These are phyloP conservation scores for Caerostris extrusa DNA, from an alignment of 1,140 invertebrate genomes.

Conservation along the genomic window DNA sequence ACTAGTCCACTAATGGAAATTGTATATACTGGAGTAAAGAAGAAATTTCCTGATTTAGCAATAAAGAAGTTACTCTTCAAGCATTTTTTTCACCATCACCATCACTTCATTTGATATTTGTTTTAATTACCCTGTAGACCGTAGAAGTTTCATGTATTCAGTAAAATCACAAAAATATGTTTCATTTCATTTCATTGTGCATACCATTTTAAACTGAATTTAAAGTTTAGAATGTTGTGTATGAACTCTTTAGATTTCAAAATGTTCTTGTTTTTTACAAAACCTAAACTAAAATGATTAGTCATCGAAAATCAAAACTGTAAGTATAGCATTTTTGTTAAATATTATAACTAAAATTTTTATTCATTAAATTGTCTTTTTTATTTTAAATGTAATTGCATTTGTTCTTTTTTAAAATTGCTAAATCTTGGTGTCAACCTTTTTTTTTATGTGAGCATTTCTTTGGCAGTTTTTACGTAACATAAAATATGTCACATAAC, in stretches of 20 bases:
- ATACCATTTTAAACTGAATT: background rate
- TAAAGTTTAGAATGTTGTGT: background rate
- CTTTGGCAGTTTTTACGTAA: no score
- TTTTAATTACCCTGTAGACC: background rate
- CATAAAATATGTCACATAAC: no score
- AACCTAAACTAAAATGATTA: slow-evolving; percentile 13
- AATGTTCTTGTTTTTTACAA: background rate
- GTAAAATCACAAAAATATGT: background rate
- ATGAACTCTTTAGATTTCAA: background rate
- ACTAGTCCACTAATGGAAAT: slow-evolving; percentile 62
- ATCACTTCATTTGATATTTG: slow-evolving; percentile 51
- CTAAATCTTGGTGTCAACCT: no score
- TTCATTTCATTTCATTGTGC: background rate
- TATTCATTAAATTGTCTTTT: no score
- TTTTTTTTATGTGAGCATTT: no score
- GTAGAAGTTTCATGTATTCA: background rate
- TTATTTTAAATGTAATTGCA: no score
- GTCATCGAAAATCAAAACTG: slow-evolving; percentile 40
- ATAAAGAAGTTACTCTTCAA: slow-evolving; percentile 46
- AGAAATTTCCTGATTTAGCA: slow-evolving; percentile 56
- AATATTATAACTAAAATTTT: no score
- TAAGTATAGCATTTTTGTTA: background rate
- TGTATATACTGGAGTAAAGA: slow-evolving; percentile 8
- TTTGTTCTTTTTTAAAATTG: no score
- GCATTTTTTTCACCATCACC: slow-evolving; percentile 50